Base-by-base conservation (phyloP, 2,113 vertebrate species). In the Pagrus major region DNA sequence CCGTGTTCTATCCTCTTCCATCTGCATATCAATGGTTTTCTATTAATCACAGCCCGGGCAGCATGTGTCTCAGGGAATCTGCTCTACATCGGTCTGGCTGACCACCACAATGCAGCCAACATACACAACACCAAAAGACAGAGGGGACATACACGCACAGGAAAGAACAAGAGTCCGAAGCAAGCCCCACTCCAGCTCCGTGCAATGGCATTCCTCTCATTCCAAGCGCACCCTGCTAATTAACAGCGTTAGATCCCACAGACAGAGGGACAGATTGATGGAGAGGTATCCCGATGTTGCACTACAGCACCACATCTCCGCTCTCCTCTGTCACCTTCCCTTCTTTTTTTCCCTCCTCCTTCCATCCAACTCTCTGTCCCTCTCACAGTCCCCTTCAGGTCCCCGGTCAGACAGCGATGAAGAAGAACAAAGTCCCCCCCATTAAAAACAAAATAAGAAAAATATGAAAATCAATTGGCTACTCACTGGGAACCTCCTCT, bases 121-220 rank as follows among this genome's bases (percentile, higher is more conserved):
- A 74, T 68, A 64, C 71, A 70, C 81, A 74, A 76, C 68, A 64
- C 59, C 51, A 47, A 42, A 68, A 75, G 49, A 64, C 55, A 37
- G 47, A 33, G 46, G 75, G 42, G 63, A 79, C 78, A 47, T 15
- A 64, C 18, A 44, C 49, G 35, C 52, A 74, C 23, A 33, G n/a
- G 3, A 56, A 21, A 71, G 65, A 68, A 33, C 71, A 58, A 54
- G 70, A 83, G 86, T 91, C 85, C 71, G 18, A 78, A 70, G 63
- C 86, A 75, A 84, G 71, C 73, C 71, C 86, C 76, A 46, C 82
- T 92, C 49, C 69, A 71, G 79, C 86, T 89, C 72, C 4, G 58
- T 9, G 71, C 83, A 78, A 44, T 54, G 65, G 64, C 92, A 93
- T 93, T 93, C 90, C 83, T 86, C 71, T 88, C 93, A 93, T 93